Evolutionary conservation across 2,113 vertebrate genomes (phyloP).

Genomic region (Pseudolaguvia tuberculata): DNA sequence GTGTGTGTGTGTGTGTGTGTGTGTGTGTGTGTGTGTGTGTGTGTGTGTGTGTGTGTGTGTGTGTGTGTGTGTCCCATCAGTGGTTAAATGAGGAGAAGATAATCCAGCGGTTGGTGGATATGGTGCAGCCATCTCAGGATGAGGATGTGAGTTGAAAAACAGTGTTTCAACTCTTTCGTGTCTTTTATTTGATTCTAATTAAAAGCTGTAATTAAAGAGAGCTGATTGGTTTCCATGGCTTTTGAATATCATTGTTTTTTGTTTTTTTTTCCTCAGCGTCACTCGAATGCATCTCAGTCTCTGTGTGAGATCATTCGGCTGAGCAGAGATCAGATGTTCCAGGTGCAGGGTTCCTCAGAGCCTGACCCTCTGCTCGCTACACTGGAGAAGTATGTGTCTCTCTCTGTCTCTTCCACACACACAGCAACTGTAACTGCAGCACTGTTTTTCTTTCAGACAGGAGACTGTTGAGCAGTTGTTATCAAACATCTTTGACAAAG

Average conservation of each 20-base stretch:
- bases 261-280: slow-evolving; percentile 73
- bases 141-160: slow-evolving; percentile 99
- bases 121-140: slow-evolving; percentile 93
- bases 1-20: not conserved
- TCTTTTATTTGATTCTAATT: no score
- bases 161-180: no score
- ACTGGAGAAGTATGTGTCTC: slow-evolving; percentile 83
- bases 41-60: no score
- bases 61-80: slow-evolving; percentile 58
- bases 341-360: slow-evolving; percentile 90
- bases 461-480: slow-evolving; percentile 95
- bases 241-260: slow-evolving; percentile 1
- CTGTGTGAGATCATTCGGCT: slow-evolving; percentile 98
- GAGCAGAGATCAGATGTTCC: slow-evolving; percentile 98
- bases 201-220: no score
- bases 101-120: slow-evolving; percentile 93
- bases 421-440: not conserved
- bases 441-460: slow-evolving; percentile 69
- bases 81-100: slow-evolving; percentile 97
- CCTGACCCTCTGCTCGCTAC: slow-evolving; percentile 93
- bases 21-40: no score
- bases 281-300: slow-evolving; percentile 97
- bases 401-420: not conserved
- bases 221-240: no score
- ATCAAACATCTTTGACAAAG: slow-evolving; percentile 92